phyloP scores from a whole-genome alignment of 1,140 invertebrate genomes.

The Tetramorium simillimum region DNA sequence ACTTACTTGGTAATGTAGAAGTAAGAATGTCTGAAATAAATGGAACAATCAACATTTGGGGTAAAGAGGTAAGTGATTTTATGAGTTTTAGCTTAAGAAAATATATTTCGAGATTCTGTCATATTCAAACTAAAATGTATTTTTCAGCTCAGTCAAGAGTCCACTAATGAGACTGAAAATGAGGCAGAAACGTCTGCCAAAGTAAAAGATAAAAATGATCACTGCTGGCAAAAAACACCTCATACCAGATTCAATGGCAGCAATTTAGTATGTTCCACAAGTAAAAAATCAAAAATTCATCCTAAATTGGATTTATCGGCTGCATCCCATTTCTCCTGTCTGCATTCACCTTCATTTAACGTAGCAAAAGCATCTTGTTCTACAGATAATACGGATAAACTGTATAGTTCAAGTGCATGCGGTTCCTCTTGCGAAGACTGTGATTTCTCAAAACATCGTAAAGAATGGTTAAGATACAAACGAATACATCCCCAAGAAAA shows the following conservation, averaged over 20 bases:
- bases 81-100: background rate
- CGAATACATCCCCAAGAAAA: conserved; percentile 60
- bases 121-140: conserved; percentile 12
- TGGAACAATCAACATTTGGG: conserved; percentile 84
- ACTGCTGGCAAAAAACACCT: conserved; percentile 72
- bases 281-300: conserved; percentile 72
- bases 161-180: conserved; percentile 56
- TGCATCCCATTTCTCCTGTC: conserved; percentile 62
- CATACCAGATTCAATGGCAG: conserved; percentile 63
- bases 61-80: conserved; percentile 79
- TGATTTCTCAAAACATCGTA: conserved; percentile 31
- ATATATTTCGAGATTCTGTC: background rate
- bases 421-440: conserved; percentile 44
- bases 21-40: conserved; percentile 83
- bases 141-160: conserved; percentile 65
- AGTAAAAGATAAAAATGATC: conserved; percentile 21
- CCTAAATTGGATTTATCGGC: conserved; percentile 41
- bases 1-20: conserved; percentile 82
- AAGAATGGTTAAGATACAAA: conserved; percentile 57
- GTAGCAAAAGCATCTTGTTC: conserved; percentile 28
- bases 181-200: conserved; percentile 69
- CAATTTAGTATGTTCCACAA: conserved; percentile 70
- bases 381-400: conserved; percentile 7
- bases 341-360: conserved; percentile 48
- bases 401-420: background rate